phyloP scores from a whole-genome alignment of 2,113 vertebrate species.

The Cettia cetti region DNA sequence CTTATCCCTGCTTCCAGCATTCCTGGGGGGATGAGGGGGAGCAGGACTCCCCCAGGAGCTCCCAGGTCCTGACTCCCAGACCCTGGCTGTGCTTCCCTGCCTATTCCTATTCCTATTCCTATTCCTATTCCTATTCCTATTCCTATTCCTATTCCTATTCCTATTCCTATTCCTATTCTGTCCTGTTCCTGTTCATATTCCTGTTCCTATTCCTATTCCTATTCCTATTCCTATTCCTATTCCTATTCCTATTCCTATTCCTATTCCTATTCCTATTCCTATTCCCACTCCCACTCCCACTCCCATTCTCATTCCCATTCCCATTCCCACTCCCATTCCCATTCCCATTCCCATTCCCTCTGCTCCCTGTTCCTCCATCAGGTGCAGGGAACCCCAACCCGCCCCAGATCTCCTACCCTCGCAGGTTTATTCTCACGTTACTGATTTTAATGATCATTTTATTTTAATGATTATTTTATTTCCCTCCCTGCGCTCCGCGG shows the following conservation, averaged over 20 bases:
- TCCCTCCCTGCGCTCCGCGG: no score
- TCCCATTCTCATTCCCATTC: no score
- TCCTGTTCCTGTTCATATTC: no score
- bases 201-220: neutral
- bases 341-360: neutral
- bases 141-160: neutral
- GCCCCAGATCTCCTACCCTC: neutral
- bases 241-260: no score
- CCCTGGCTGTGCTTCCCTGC: neutral
- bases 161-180: neutral
- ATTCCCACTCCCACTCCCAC: no score
- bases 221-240: neutral
- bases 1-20: constrained; percentile 28
- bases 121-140: neutral
- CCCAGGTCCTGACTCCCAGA: constrained; percentile 68
- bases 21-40: neutral
- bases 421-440: rapidly evolving
- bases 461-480: no score
- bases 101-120: neutral
- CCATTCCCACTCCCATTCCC: no score
- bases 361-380: neutral
- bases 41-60: neutral
- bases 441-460: no score
- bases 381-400: neutral
- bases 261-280: no score